Evolutionary conservation across 53 echinoderm and acorn worm genomes (phyloP).

Genomic region (Paracentrotus lividus): DNA sequence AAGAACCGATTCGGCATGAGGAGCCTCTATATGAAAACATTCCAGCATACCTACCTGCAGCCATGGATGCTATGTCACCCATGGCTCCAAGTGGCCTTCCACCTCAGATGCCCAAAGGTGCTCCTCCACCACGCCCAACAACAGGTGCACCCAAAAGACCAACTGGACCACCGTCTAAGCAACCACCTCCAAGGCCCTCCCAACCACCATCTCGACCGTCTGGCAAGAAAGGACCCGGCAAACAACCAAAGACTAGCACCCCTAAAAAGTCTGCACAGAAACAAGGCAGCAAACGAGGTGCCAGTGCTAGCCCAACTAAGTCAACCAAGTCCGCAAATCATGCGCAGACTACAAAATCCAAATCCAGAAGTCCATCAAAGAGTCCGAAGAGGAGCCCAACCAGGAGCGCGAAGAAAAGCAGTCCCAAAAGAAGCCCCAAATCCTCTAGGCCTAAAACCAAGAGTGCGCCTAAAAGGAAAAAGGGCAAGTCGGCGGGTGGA

Average conservation of each 20-base stretch:
- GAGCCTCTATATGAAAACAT: slow-evolving; percentile 35
- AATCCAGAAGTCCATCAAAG: background rate
- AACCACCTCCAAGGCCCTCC: background rate
- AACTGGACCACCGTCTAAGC: background rate
- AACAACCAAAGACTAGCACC: slow-evolving; percentile 50
- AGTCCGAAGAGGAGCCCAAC: background rate
- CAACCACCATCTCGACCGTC: background rate
- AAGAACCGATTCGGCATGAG: slow-evolving; percentile 4
- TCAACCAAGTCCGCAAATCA: background rate
- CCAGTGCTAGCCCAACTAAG: background rate
- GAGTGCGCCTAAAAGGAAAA: slow-evolving; percentile 23
- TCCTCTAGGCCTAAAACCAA: background rate
- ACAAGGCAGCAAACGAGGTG: slow-evolving; percentile 3
- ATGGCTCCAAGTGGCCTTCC: background rate
- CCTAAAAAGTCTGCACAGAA: slow-evolving; percentile 35
- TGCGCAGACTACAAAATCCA: background rate
- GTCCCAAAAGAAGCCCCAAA: background rate
- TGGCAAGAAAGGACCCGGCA: background rate
- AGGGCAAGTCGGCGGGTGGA: background rate
- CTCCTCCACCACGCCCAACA: slow-evolving; percentile 10
- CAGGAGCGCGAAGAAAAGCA: background rate
- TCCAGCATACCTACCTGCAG: background rate
- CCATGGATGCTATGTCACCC: background rate
- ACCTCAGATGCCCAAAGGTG: background rate
- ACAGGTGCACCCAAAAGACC: background rate